A percentile compares a stretch with the other conserved stretches of the same genome.
Evolutionary conservation across 2,797 vertebrate genomes (phyloP).

Genomic region (Characodon lateralis): DNA sequence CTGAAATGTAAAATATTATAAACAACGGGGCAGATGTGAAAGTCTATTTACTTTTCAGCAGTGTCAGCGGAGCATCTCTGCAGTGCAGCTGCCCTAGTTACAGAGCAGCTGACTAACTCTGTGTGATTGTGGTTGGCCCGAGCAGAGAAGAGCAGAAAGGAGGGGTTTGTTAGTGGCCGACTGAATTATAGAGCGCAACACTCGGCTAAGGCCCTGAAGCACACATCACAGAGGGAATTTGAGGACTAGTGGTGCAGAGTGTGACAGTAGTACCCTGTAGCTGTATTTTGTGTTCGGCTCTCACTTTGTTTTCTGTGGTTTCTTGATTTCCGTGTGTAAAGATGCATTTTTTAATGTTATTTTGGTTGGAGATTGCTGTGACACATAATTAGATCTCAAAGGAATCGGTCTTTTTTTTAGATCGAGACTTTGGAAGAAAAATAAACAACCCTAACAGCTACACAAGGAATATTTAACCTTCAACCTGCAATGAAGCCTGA

Average conservation of each 20-base stretch:
- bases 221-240: slow-evolving; percentile 30
- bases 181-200: slow-evolving; percentile 52
- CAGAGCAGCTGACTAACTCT: slow-evolving; percentile 65
- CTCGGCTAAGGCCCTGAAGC: slow-evolving; percentile 35
- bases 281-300: slow-evolving; percentile 12
- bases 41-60: slow-evolving; percentile 51
- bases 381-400: slow-evolving; percentile 35
- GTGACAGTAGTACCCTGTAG: slow-evolving; percentile 15
- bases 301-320: background rate
- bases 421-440: background rate
- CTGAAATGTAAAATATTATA: slow-evolving; percentile 3
- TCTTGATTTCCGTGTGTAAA: slow-evolving; percentile 15
- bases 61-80: slow-evolving; percentile 61
- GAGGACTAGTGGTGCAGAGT: slow-evolving; percentile 18
- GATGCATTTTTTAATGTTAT: background rate
- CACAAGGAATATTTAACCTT: slow-evolving; percentile 5
- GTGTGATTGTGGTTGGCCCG: slow-evolving; percentile 57
- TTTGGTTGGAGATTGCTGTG: background rate
- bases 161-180: slow-evolving; percentile 58
- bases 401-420: slow-evolving; percentile 5
- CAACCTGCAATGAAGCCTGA: background rate
- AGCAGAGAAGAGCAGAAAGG: slow-evolving; percentile 38
- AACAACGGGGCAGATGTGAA: slow-evolving; percentile 44
- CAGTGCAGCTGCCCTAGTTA: slow-evolving; percentile 76
- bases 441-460: slow-evolving; percentile 1